phyloP scores from a whole-genome alignment of 2,888 invertebrate genomes.

The Synanthedon myopaeformis region DNA sequence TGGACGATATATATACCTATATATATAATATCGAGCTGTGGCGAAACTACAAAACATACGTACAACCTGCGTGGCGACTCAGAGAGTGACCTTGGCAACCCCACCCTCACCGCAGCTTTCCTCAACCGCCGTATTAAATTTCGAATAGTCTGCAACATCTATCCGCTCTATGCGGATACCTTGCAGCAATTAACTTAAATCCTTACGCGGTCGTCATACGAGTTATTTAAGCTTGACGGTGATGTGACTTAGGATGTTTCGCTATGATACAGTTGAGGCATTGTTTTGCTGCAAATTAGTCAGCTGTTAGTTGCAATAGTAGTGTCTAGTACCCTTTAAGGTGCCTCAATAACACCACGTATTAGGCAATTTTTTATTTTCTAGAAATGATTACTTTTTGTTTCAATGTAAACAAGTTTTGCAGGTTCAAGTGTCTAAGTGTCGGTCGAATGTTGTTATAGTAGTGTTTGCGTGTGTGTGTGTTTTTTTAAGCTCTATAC shows the following conservation, averaged over 20 bases:
- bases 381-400: background rate
- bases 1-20: constrained; percentile 49
- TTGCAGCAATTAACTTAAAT: constrained; percentile 19
- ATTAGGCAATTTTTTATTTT: constrained; percentile 10
- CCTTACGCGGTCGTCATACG: constrained; percentile 29
- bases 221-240: constrained; percentile 26
- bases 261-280: constrained; percentile 16
- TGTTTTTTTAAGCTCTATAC: no score
- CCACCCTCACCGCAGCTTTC: constrained; percentile 23
- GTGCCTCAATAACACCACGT: constrained; percentile 39
- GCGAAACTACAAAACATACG: constrained; percentile 9
- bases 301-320: constrained; percentile 49
- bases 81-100: constrained; percentile 58
- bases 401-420: background rate
- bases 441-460: no score
- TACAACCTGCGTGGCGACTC: constrained; percentile 52
- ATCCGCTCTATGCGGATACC: constrained; percentile 51
- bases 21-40: constrained; percentile 44
- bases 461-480: no score
- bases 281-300: constrained; percentile 62
- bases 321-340: constrained; percentile 43
- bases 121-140: constrained; percentile 44
- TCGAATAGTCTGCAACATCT: constrained; percentile 54
- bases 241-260: constrained; percentile 20
- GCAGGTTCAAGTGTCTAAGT: background rate